Conservation (phyloP, 2,797 vertebrate genomes). For the Myotis findleyi region DNA sequence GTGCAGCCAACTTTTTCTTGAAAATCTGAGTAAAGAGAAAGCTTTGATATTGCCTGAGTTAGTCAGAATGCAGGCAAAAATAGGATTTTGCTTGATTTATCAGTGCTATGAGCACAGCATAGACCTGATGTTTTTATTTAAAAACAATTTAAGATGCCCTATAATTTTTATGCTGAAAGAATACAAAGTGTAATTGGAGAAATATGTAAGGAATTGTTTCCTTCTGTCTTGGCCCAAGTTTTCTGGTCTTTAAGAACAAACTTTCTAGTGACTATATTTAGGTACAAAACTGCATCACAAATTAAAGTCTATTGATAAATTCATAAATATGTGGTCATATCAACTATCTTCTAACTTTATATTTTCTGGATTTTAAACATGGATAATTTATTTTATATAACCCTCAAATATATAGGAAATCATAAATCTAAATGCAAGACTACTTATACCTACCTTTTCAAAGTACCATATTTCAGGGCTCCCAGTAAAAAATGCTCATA, state of each 20-base stretch:
- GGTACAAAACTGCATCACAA: neutral
- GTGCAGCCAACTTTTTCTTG: neutral
- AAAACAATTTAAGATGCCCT: neutral
- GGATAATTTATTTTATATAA: conserved; percentile 6
- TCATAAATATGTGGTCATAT: neutral
- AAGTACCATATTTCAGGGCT: conserved; percentile 24
- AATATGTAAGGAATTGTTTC: neutral
- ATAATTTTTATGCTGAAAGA: neutral
- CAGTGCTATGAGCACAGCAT: neutral
- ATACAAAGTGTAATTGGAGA: neutral
- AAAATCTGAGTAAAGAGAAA: neutral
- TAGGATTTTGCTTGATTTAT: neutral
- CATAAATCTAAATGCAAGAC: neutral
- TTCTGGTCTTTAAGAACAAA: conserved; percentile 20
- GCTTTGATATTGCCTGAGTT: neutral
- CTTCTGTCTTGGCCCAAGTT: neutral
- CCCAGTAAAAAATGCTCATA: neutral
- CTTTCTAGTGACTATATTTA: neutral
- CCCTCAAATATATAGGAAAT: conserved; percentile 10
- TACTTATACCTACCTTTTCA: neutral
- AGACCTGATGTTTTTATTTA: neutral
- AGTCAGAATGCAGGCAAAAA: neutral
- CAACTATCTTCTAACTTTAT: neutral
- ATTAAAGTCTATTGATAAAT: neutral
- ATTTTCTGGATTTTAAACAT: conserved; percentile 17